Base-by-base conservation (phyloP, 2,797 vertebrate genomes). In the Loriculus beryllinus region DNA sequence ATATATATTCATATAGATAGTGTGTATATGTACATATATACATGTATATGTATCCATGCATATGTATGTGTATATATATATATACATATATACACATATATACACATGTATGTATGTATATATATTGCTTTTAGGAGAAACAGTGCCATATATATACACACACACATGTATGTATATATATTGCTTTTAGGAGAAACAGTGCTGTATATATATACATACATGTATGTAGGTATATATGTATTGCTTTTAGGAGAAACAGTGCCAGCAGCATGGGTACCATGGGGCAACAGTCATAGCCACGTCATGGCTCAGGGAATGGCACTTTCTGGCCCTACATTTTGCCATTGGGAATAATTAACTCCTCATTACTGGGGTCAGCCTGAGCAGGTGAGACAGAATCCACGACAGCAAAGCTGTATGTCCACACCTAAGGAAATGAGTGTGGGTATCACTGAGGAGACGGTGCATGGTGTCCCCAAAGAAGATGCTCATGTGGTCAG, bases 271-370 rank as follows among this genome's bases (percentile, higher is more conserved):
- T 0, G 25, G 54, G 42, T 60, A 49, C 77, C 2, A 4, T 6
- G 43, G 45, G 72, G 49, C 10, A 19, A 71, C 88, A 82, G 57
- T 25, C 18, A 26, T 0, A 4, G 45, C 62, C 35, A 5, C 2
- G 0, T 21, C 70, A 43, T 1, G 14, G 48, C 40, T 28, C 3
- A 5, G 14, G 20, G 4, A 82, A 54, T 9, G 3, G 51, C 65
- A 68, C 90, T 69, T 92, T 83, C 42, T 72, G 47, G 86, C 31
- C 31, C 39, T 43, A 18, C 19, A 3, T 63, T 81, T 91, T 84
- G 31, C 52, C 90, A 37, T 33, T 54, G 88, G 90, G 33, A 96
- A 85, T 87, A 88, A 96, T 93, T 86, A 69, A 84, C 56, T 91
- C 79, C 82, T 90, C 69, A 45, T 95, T 90, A 71, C n/a, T 29